A percentile compares a stretch with the other conserved stretches of the same genome.
Evolutionary conservation across 1,140 invertebrate genomes (phyloP).

Genomic region (Rhyacophila brunnea): DNA sequence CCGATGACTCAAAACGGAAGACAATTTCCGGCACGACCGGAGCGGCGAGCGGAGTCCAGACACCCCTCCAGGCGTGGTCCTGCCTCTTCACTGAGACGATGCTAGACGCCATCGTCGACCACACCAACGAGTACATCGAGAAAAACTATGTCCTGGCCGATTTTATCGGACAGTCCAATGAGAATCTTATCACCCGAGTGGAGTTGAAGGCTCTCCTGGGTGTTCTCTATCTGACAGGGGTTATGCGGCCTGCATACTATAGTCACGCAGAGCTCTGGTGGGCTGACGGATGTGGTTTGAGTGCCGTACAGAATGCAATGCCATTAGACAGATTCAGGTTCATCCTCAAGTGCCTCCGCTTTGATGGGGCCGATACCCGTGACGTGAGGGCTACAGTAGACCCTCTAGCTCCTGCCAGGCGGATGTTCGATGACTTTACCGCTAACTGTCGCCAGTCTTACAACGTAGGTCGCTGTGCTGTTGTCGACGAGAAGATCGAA

Average conservation of each 20-base stretch:
- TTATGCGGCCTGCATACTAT: conserved; percentile 47
- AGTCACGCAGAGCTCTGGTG: conserved; percentile 50
- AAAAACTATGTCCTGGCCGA: conserved; percentile 26
- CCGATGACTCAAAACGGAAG: conserved; percentile 26
- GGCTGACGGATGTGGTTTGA: conserved; percentile 45
- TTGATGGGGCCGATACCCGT: conserved; percentile 41
- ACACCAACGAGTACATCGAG: conserved; percentile 49
- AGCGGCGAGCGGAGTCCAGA: conserved; percentile 35
- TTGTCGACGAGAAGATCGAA: conserved; percentile 54
- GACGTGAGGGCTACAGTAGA: conserved; percentile 37
- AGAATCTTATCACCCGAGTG: conserved; percentile 38
- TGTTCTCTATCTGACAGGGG: conserved; percentile 51
- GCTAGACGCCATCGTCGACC: conserved; percentile 47
- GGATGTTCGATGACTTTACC: conserved; percentile 53
- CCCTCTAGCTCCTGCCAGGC: conserved; percentile 50
- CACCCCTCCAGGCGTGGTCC: conserved; percentile 48
- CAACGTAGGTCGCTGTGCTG: conserved; percentile 41
- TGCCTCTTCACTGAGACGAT: conserved; percentile 50
- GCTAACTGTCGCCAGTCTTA: conserved; percentile 51
- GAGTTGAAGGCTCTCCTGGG: conserved; percentile 56
- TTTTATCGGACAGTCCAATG: conserved; percentile 26
- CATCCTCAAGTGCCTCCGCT: conserved; percentile 48
- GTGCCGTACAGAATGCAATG: conserved; percentile 49
- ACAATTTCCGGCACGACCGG: conserved; percentile 18
- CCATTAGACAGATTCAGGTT: conserved; percentile 51